These are phyloP conservation scores for Hybognathus amarus DNA, from an alignment of 2,797 vertebrate genomes.

Conservation along the genomic window DNA sequence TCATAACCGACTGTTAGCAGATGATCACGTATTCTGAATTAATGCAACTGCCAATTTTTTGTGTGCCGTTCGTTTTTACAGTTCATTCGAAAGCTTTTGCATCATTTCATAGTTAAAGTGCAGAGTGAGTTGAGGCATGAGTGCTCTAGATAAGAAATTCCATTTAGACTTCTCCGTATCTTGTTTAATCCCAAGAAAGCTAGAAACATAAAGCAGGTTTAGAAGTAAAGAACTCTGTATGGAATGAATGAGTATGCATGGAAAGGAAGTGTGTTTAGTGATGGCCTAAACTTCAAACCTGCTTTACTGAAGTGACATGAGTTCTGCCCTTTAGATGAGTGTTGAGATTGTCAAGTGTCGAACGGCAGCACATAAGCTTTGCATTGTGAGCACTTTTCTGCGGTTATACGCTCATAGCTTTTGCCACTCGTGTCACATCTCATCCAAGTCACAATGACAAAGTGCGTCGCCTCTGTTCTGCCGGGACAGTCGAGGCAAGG, in stretches of 20 bases:
- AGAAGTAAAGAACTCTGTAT: slow-evolving; percentile 5
- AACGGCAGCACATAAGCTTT: slow-evolving; percentile 41
- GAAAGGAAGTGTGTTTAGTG: slow-evolving; percentile 1
- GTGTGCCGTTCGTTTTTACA: slow-evolving; percentile 4
- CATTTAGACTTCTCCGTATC: slow-evolving; percentile 40
- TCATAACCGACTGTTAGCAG: slow-evolving; percentile 37
- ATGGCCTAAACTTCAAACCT: slow-evolving; percentile 8
- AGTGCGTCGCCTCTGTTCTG: slow-evolving; percentile 70
- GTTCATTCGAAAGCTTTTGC: slow-evolving; percentile 27
- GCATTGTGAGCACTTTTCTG: slow-evolving; percentile 67
- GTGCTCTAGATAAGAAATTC: slow-evolving; percentile 41
- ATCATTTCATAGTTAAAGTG: slow-evolving; percentile 39
- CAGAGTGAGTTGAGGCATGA: slow-evolving; percentile 28
- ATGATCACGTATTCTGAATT: slow-evolving; percentile 49
- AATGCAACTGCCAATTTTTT: slow-evolving; percentile 30
- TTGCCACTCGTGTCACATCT: slow-evolving; percentile 71
- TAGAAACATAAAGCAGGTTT: slow-evolving; percentile 32
- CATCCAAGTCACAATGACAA: slow-evolving; percentile 73
- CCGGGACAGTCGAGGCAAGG: slow-evolving; percentile 61
- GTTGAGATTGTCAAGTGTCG: slow-evolving; percentile 18
- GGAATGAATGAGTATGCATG: slow-evolving; percentile 6
- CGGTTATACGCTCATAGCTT: slow-evolving; percentile 65
- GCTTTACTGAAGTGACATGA: not conserved
- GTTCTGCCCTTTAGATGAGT: slow-evolving; percentile 22
- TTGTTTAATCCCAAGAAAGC: slow-evolving; percentile 30